A percentile compares a stretch with the other conserved stretches of the same genome.
phyloP scores from a whole-genome alignment of 2,113 vertebrate species.

The Malurus melanocephalus region DNA sequence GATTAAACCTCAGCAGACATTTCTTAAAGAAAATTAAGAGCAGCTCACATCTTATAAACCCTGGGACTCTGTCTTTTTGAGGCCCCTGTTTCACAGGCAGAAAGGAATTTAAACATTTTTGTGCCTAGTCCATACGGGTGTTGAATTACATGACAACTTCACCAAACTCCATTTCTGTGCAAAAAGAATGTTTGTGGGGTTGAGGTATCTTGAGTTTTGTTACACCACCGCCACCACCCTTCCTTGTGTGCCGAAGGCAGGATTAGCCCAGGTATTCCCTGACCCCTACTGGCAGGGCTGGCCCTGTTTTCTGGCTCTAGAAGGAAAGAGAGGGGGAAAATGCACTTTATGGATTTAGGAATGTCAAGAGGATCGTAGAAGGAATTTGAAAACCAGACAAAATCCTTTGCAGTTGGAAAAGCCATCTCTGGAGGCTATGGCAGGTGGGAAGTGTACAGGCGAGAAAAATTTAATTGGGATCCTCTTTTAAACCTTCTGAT shows the following conservation, averaged over 20 bases:
- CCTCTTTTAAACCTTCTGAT: background rate
- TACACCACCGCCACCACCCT: no score
- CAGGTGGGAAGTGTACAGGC: background rate
- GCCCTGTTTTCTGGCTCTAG: background rate
- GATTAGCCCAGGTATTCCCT: background rate
- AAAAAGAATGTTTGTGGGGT: background rate
- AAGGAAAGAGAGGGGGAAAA: background rate
- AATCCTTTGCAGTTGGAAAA: background rate
- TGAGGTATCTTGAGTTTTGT: background rate
- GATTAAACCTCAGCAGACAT: background rate
- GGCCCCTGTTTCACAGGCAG: background rate
- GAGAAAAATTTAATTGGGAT: background rate
- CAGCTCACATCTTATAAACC: no score
- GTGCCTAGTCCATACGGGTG: background rate
- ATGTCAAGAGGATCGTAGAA: background rate
- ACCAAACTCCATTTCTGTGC: background rate
- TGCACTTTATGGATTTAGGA: background rate
- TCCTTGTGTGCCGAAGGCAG: background rate
- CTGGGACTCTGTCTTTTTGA: background rate
- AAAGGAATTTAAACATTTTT: background rate
- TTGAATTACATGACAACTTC: background rate
- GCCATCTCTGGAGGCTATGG: background rate
- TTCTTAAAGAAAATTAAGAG: background rate
- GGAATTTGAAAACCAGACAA: background rate
- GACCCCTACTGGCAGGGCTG: conserved; percentile 13